A percentile compares a stretch with the other conserved stretches of the same genome.
Evolutionary conservation across 1,140 invertebrate species (phyloP).

Genomic region (Drosophila bifasciata): DNA sequence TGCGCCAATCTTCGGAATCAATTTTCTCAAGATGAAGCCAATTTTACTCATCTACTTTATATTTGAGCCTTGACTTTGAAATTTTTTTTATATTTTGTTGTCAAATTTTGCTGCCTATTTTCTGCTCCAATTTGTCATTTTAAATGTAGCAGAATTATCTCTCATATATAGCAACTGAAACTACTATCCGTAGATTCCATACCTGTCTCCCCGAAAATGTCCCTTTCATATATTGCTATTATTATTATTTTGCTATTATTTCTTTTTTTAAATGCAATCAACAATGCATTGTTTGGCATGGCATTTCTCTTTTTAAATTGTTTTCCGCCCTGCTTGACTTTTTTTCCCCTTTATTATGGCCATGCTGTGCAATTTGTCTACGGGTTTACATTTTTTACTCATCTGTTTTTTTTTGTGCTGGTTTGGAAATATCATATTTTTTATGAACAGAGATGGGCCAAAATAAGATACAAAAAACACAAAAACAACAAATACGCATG

Average conservation of each 20-base stretch:
- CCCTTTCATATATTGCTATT: constrained; percentile 22
- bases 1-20: too few species aligned
- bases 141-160: background rate
- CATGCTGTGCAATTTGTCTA: constrained; percentile 41
- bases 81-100: too few species aligned
- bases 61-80: too few species aligned
- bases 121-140: background rate
- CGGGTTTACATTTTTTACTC: constrained; percentile 29
- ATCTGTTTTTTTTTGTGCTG: constrained; percentile 22
- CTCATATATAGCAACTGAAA: constrained; percentile 12
- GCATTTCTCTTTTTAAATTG: too few species aligned
- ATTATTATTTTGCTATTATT: constrained; percentile 20
- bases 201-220: constrained; percentile 3
- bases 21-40: too few species aligned
- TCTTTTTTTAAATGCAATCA: constrained; percentile 60
- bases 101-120: background rate
- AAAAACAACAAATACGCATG: constrained; percentile 13
- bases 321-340: too few species aligned
- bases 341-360: constrained; percentile 32
- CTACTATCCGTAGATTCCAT: background rate
- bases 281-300: constrained; percentile 25
- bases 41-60: too few species aligned
- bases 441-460: constrained; percentile 55
- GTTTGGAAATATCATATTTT: constrained; percentile 40
- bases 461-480: constrained; percentile 6